Conservation (phyloP, 2,113 vertebrate species). For the Pogonocichla stellata region DNA sequence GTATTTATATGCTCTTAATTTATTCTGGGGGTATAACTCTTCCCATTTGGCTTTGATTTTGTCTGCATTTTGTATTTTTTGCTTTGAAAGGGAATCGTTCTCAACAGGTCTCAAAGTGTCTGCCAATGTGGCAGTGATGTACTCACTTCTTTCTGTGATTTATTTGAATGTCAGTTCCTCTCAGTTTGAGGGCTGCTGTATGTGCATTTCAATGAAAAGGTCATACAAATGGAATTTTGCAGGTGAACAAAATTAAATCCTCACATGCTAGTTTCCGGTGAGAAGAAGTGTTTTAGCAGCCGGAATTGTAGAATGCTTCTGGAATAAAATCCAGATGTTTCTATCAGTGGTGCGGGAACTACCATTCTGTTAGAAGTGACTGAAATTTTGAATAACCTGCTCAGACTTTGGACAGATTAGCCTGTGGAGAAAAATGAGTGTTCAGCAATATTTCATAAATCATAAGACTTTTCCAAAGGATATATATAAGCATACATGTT, state of each 20-base stretch:
- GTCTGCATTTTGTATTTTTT: background rate
- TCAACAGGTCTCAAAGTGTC: background rate
- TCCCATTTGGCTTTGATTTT: background rate
- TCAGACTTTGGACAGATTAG: background rate
- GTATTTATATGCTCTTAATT: background rate
- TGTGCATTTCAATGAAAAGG: background rate
- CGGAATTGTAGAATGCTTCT: background rate
- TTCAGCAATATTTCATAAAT: background rate
- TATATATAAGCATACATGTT: background rate
- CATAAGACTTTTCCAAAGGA: background rate
- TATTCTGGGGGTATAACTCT: background rate
- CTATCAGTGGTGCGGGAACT: background rate
- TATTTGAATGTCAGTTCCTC: background rate
- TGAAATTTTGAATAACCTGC: background rate
- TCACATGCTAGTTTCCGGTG: background rate
- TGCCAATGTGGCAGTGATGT: background rate
- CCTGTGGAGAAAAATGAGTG: background rate
- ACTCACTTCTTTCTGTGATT: background rate
- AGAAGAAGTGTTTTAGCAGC: background rate
- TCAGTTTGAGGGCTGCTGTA: background rate
- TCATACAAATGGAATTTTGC: background rate
- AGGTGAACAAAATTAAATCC: conserved; percentile 36
- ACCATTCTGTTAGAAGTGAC: background rate
- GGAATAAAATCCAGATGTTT: conserved; percentile 49
- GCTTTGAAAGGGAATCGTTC: background rate